A percentile compares a stretch with the other conserved stretches of the same genome.
Conservation (phyloP, 64 coral and sea anemone genomes). For the Anthopleura sola region DNA sequence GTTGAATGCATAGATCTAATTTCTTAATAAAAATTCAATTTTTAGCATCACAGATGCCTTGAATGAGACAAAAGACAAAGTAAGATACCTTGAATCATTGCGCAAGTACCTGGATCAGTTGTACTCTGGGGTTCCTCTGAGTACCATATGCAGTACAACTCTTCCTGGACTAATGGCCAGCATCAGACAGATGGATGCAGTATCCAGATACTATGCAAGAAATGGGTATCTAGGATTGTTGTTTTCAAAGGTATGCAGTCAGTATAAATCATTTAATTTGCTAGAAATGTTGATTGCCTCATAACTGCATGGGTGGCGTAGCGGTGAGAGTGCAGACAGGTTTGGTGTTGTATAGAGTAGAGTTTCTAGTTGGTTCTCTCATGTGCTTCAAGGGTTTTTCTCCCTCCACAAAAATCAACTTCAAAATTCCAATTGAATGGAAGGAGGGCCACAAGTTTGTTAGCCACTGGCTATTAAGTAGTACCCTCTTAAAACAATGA, state of each 20-base stretch:
- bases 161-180: conserved; percentile 94
- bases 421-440: too few relatives aligned
- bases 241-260: conserved; percentile 73
- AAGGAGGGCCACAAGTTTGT: too few relatives aligned
- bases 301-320: too few relatives aligned
- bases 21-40: not conserved
- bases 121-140: conserved; percentile 52
- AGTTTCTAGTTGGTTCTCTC: too few relatives aligned
- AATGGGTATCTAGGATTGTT: conserved; percentile 89
- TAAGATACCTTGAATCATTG: conserved; percentile 92
- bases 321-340: too few relatives aligned
- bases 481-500: too few relatives aligned
- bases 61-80: conserved; percentile 99
- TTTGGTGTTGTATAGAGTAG: too few relatives aligned
- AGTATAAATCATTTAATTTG: too few relatives aligned
- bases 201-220: conserved; percentile 93
- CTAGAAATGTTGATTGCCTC: too few relatives aligned
- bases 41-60: conserved; percentile 96
- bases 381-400: too few relatives aligned
- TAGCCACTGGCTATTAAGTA: too few relatives aligned
- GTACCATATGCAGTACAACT: conserved; percentile 69
- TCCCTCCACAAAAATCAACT: too few relatives aligned
- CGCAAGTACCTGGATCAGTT: conserved; percentile 97
- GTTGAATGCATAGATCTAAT: not conserved
- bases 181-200: conserved; percentile 92